A percentile compares a stretch with the other conserved stretches of the same genome.
These are phyloP conservation scores for Centruroides vittatus DNA, from an alignment of 1,140 invertebrate genomes.

Conservation along the genomic window DNA sequence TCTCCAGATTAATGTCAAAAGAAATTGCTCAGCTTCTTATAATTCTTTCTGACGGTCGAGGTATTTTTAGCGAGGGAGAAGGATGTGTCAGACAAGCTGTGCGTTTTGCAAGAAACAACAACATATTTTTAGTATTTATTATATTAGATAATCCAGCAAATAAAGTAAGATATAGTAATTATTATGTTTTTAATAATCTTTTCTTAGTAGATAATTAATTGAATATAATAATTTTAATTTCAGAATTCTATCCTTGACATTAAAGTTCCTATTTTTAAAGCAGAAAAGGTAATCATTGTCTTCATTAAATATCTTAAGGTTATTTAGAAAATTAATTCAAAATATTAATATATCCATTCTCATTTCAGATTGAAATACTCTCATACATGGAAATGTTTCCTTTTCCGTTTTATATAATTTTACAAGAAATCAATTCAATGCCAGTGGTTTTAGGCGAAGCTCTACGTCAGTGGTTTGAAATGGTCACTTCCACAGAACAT, in stretches of 20 bases:
- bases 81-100: constrained; percentile 61
- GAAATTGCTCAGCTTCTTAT: constrained; percentile 73
- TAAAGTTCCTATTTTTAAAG: constrained; percentile 49
- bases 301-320: too few relatives aligned
- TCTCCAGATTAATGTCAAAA: constrained; percentile 21
- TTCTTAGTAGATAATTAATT: neutral
- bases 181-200: neutral
- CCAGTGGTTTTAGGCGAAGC: constrained; percentile 87
- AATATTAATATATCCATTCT: neutral
- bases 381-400: constrained; percentile 48
- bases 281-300: constrained; percentile 27
- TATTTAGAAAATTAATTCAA: too few relatives aligned
- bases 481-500: constrained; percentile 44
- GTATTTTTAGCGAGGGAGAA: constrained; percentile 75
- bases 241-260: constrained; percentile 83
- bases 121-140: constrained; percentile 88
- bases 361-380: too few relatives aligned
- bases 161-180: constrained; percentile 45
- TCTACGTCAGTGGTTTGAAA: constrained; percentile 94
- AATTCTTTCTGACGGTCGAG: constrained; percentile 86
- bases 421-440: constrained; percentile 71
- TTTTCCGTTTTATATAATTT: constrained; percentile 95
- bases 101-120: constrained; percentile 54
- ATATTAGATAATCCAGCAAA: constrained; percentile 86
- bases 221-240: constrained; percentile 17